Conservation (phyloP, 2,888 invertebrate genomes). For the Noctua comes region DNA sequence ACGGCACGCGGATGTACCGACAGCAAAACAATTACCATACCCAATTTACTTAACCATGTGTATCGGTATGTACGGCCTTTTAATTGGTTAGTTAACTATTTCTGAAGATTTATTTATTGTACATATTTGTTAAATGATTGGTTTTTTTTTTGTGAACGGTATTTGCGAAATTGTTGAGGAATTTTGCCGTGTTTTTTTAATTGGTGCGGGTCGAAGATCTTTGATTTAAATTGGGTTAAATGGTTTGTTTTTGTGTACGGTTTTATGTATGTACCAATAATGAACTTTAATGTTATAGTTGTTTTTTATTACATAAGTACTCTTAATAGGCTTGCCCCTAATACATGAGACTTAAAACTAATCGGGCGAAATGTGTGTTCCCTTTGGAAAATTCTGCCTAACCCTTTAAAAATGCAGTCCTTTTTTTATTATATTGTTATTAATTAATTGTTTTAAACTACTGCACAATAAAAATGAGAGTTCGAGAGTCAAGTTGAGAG, state of each 20-base stretch:
- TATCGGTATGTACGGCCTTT: slow-evolving; percentile 57
- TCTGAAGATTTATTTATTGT: slow-evolving; percentile 33
- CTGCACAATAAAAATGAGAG: background rate
- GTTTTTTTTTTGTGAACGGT: slow-evolving; percentile 32
- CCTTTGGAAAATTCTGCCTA: background rate
- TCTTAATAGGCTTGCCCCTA: background rate
- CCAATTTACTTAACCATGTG: slow-evolving; percentile 58
- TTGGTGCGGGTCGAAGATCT: slow-evolving; percentile 7
- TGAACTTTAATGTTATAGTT: background rate
- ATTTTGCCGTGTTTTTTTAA: slow-evolving; percentile 14
- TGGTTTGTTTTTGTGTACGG: slow-evolving; percentile 25
- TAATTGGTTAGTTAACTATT: slow-evolving; percentile 55
- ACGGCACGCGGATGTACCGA: slow-evolving; percentile 69
- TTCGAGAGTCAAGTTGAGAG: background rate
- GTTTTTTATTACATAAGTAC: background rate
- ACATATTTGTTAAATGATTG: slow-evolving; percentile 30
- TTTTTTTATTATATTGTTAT: background rate
- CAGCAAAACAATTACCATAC: slow-evolving; percentile 64
- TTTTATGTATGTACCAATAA: background rate
- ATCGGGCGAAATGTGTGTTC: background rate
- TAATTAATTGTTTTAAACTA: background rate
- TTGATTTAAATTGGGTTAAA: slow-evolving; percentile 18
- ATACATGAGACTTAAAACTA: background rate
- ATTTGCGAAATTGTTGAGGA: slow-evolving; percentile 29
- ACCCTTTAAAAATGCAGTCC: background rate